Evolutionary conservation across 1,140 invertebrate genomes (phyloP), one percentile per base, ranked within the genome.

Genomic region (Oncopeltus fasciatus): DNA sequence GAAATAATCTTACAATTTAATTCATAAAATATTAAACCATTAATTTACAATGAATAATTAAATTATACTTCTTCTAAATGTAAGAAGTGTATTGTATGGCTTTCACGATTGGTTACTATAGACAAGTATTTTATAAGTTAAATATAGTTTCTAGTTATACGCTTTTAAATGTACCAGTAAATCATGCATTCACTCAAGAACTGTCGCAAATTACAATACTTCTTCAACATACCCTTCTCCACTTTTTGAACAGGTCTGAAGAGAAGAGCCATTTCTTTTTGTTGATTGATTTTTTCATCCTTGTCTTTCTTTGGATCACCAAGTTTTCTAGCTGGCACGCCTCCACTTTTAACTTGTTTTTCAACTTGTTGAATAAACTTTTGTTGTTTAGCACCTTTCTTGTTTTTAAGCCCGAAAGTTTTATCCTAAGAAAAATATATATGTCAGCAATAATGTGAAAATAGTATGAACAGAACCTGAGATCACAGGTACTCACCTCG

Each of bases 381-480:
- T 72, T 99, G 96, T 71, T 95, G 92, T 73, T 99, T 99, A 2
- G 89, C 88, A 59, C 97, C 96, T 77, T 99, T 99, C 74, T 99
- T 99, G 73, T 99, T 99, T 77, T 99, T 99, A 66, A 99, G 79
- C 49, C 97, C 97, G 77, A 99, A 99, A 0, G 97, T 99, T 80
- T 98, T 99, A 73, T 99, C 96, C 92, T 99, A 72, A 46, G 75
- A 73, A 14, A 24, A 21, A 38, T 14, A 38, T 5, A 5, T 38
- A 14, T 38, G 31, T 38, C 31, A 38, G 31, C 31, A 38, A 38
- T 8, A 38, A n/a, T n/a, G n/a, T n/a, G 31, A 38, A 38, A 38
- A 38, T 14, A 38, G 31, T 38, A 38, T 8, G 14, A 8, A 8
- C 5, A 38, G 12, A 57, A 61, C 27, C 46, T 8, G 31, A 8